These are phyloP conservation scores for Danio aesculapii DNA, from an alignment of 2,797 vertebrate species.

Conservation along the genomic window DNA sequence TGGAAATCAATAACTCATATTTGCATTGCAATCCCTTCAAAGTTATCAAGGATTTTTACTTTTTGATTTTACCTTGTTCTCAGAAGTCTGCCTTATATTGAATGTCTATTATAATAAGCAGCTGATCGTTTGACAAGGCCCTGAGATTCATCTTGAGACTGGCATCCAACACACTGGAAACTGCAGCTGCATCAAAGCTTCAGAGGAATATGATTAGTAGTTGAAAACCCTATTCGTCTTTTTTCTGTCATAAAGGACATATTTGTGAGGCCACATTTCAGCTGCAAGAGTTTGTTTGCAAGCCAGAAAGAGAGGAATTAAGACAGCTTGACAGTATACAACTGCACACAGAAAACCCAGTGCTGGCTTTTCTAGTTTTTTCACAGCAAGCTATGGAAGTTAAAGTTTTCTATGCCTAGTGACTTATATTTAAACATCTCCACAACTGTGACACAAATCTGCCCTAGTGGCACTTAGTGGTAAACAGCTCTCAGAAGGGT, in stretches of 20 bases:
- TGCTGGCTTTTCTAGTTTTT: not conserved
- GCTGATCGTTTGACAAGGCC: slow-evolving; percentile 49
- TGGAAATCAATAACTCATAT: slow-evolving; percentile 8
- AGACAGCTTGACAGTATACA: slow-evolving; percentile 17
- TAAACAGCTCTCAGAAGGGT: not conserved
- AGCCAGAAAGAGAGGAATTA: not conserved
- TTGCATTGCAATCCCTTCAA: slow-evolving; percentile 30
- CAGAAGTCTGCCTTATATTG: slow-evolving; percentile 36
- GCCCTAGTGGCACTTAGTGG: not conserved
- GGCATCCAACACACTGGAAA: slow-evolving; percentile 18
- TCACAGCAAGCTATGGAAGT: not conserved
- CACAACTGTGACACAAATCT: not conserved
- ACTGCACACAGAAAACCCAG: slow-evolving; percentile 21
- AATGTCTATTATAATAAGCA: slow-evolving; percentile 42
- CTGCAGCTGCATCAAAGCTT: slow-evolving; percentile 32
- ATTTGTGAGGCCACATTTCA: not conserved
- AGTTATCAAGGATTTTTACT: slow-evolving; percentile 7
- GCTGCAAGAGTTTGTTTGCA: not conserved
- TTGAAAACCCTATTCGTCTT: slow-evolving; percentile 15
- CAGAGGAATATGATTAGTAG: slow-evolving; percentile 16
- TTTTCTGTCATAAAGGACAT: not conserved
- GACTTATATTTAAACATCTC: not conserved
- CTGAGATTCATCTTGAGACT: slow-evolving; percentile 32
- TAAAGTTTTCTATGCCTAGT: not conserved
- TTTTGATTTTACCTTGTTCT: slow-evolving; percentile 50